Conservation (phyloP, 2,113 vertebrate species). For the Oxyruncus cristatus region DNA sequence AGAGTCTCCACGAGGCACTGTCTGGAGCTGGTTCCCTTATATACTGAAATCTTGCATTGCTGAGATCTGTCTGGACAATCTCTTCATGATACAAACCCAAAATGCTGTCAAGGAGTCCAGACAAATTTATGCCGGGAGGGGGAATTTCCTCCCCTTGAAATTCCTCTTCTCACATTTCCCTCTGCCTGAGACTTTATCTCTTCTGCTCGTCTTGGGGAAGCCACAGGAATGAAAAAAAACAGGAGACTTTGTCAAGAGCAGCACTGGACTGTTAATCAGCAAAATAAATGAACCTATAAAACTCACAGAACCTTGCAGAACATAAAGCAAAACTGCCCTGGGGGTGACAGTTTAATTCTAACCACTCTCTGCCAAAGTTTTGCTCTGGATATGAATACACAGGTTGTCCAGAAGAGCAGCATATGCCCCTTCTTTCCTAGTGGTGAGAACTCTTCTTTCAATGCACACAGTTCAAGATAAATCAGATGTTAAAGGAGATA, state of each 20-base stretch:
- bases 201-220: background rate
- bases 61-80: background rate
- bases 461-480: background rate
- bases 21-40: background rate
- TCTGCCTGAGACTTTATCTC: background rate
- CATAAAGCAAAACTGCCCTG: constrained; percentile 1
- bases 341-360: constrained; percentile 47
- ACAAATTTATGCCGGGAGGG: background rate
- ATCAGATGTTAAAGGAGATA: background rate
- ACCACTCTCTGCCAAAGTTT: constrained; percentile 8
- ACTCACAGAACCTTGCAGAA: background rate
- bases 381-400: constrained; percentile 8
- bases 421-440: background rate
- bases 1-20: background rate
- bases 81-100: background rate
- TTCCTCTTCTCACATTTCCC: background rate
- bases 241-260: background rate
- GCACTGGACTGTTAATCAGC: background rate
- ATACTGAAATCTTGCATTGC: background rate
- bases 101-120: background rate
- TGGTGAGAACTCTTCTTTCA: background rate
- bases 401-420: constrained; percentile 6
- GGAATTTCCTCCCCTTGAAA: background rate
- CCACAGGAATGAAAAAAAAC: background rate
- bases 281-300: constrained; percentile 40